A percentile compares a stretch with the other conserved stretches of the same genome.
phyloP scores from a whole-genome alignment of 2,888 invertebrate species.

The Melinaea marsaeus region DNA sequence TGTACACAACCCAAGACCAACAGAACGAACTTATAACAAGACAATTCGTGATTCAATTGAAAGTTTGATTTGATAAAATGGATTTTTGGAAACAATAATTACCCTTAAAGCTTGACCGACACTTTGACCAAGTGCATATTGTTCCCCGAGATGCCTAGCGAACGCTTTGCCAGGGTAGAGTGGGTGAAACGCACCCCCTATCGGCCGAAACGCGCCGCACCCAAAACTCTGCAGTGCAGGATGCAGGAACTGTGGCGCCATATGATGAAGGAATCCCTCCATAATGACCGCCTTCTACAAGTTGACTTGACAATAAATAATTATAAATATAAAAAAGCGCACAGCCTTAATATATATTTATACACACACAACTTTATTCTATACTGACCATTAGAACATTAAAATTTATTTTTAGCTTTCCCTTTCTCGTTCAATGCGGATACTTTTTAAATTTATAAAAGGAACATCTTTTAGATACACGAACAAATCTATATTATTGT shows the following conservation, averaged over 20 bases:
- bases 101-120: slow-evolving; percentile 72
- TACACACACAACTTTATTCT: background rate
- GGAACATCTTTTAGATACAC: too few species aligned
- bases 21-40: background rate
- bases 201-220: slow-evolving; percentile 73
- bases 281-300: slow-evolving; percentile 47
- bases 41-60: too few species aligned
- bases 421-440: background rate
- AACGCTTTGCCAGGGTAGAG: slow-evolving; percentile 73
- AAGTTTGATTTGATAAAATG: background rate
- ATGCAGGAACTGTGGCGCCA: slow-evolving; percentile 75
- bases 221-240: slow-evolving; percentile 75
- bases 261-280: slow-evolving; percentile 75
- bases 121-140: slow-evolving; percentile 71
- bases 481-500: too few species aligned
- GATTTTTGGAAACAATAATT: slow-evolving; percentile 22
- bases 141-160: slow-evolving; percentile 71
- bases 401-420: too few species aligned
- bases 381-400: too few species aligned
- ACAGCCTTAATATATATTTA: slow-evolving; percentile 15
- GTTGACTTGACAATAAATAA: slow-evolving; percentile 2
- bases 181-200: slow-evolving; percentile 73
- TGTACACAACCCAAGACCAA: background rate
- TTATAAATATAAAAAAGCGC: slow-evolving; percentile 13
- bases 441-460: background rate